Evolutionary conservation across 2,888 invertebrate genomes (phyloP).

Genomic region (Abrostola triplasia): DNA sequence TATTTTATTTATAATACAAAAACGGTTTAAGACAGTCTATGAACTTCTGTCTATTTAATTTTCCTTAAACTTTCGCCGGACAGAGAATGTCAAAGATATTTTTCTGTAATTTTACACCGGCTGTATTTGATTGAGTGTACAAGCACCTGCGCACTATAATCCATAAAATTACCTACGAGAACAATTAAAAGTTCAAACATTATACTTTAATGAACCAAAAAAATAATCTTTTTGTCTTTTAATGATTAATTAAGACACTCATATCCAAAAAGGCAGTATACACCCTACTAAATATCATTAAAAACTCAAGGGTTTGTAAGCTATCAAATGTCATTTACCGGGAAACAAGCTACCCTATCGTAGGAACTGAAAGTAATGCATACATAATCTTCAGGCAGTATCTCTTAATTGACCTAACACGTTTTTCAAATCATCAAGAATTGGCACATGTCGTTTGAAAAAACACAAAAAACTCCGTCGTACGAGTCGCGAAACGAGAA

Average conservation of each 20-base stretch:
- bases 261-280: neutral
- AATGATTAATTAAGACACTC: neutral
- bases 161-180: neutral
- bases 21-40: too few species aligned
- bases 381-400: neutral
- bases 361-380: neutral
- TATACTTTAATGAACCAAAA: neutral
- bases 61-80: too few species aligned
- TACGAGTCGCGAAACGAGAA: neutral
- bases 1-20: too few species aligned
- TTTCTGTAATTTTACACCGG: too few species aligned
- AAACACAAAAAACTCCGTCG: neutral
- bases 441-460: neutral
- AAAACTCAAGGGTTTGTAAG: neutral
- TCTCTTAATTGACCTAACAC: slow-evolving; percentile 1
- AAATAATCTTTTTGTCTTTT: neutral
- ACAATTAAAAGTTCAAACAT: neutral
- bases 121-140: too few species aligned
- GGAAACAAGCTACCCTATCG: neutral
- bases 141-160: too few species aligned
- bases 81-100: too few species aligned
- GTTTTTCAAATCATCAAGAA: neutral
- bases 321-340: neutral
- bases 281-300: neutral
- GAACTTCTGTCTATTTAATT: too few species aligned